phyloP scores from a whole-genome alignment of 2,797 vertebrate genomes.

The Syndactyla subalaris region DNA sequence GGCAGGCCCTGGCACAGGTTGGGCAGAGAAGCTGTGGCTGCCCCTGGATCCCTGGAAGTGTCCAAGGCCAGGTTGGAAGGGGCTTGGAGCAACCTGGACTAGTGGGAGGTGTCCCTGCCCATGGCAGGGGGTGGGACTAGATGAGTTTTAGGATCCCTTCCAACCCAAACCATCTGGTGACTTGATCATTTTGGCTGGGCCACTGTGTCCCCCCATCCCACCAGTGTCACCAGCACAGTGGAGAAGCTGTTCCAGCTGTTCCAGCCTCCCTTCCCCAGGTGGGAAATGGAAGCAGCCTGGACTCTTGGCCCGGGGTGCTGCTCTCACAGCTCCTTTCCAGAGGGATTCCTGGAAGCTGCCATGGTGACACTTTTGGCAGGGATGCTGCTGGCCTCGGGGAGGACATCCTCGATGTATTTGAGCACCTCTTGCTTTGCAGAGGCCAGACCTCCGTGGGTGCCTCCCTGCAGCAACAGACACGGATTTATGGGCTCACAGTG shows the following conservation, averaged over 20 bases:
- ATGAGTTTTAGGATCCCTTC: rapidly evolving
- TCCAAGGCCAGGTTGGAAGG: no score
- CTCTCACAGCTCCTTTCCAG: background rate
- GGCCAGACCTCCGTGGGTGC: background rate
- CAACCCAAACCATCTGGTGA: background rate
- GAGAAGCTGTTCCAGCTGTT: background rate
- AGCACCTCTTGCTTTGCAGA: rapidly evolving
- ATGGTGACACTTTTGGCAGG: background rate
- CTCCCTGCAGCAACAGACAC: background rate
- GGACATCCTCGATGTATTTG: background rate
- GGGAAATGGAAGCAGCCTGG: background rate
- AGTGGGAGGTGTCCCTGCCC: background rate
- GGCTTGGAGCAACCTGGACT: no score
- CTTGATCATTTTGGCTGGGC: background rate
- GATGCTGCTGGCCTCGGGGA: background rate
- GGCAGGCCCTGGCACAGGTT: background rate
- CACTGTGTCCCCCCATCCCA: rapidly evolving
- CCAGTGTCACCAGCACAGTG: background rate
- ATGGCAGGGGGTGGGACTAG: background rate
- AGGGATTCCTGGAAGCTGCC: background rate
- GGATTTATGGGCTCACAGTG: rapidly evolving
- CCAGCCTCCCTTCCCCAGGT: background rate
- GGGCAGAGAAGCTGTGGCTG: background rate
- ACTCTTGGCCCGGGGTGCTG: background rate
- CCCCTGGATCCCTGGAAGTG: no score